Conservation (phyloP, 2,797 vertebrate genomes). For the Melanotaenia maccullochi region DNA sequence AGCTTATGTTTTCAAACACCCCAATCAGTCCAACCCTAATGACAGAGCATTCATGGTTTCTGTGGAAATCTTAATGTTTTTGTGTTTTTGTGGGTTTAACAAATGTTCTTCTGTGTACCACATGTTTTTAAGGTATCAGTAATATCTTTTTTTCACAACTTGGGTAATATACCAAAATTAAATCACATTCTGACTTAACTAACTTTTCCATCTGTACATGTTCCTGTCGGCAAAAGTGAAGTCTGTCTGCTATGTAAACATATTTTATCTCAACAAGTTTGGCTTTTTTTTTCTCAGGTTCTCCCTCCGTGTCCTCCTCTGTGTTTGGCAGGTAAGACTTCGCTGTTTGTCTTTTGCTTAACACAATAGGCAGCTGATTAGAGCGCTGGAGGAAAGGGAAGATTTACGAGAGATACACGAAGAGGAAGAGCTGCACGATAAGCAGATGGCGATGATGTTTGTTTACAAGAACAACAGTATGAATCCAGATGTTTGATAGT, state of each 20-base stretch:
- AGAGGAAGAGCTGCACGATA: conserved; percentile 45
- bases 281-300: conserved; percentile 8
- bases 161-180: background rate
- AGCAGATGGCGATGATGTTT: conserved; percentile 48
- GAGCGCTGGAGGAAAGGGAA: conserved; percentile 28
- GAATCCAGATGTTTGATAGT: conserved; percentile 43
- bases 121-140: background rate
- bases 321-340: conserved; percentile 26
- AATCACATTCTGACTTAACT: background rate
- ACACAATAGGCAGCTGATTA: conserved; percentile 65
- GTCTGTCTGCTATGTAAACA: conserved; percentile 35
- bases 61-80: conserved; percentile 4
- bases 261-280: conserved; percentile 24
- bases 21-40: background rate
- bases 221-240: conserved; percentile 2
- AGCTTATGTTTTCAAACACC: background rate
- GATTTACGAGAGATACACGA: conserved; percentile 17
- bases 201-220: background rate
- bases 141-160: background rate
- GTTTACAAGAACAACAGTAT: conserved; percentile 43
- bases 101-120: background rate
- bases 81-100: background rate
- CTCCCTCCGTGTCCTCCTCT: conserved; percentile 11
- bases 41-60: conserved; percentile 2
- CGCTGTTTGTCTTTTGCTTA: background rate